phyloP scores from a whole-genome alignment of 2,888 invertebrate species.

The Agrotis puta region DNA sequence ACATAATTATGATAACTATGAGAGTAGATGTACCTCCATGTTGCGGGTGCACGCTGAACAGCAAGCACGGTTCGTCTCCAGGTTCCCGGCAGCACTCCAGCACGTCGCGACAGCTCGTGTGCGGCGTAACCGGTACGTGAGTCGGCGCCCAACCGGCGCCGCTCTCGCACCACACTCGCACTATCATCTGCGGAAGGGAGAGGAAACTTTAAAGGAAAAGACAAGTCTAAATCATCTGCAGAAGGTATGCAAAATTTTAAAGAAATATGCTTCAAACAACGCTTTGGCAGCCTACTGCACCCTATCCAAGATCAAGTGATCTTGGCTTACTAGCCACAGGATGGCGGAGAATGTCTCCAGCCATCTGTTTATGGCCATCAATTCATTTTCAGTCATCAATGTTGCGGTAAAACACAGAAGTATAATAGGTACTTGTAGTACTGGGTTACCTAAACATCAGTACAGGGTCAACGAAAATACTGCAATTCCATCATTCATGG shows the following conservation, averaged over 20 bases:
- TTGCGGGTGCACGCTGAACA: constrained; percentile 91
- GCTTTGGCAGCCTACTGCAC: too few relatives aligned
- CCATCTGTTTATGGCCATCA: too few relatives aligned
- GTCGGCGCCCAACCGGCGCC: constrained; percentile 88
- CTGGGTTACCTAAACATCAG: too few relatives aligned
- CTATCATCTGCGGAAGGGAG: constrained; percentile 91
- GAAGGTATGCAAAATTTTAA: too few relatives aligned
- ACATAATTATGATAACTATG: not conserved
- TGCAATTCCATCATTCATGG: not conserved
- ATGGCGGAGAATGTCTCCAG: too few relatives aligned
- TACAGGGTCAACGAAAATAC: not conserved
- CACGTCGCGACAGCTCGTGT: constrained; percentile 92
- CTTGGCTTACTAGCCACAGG: too few relatives aligned
- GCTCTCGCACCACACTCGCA: constrained; percentile 92
- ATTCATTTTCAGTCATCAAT: too few relatives aligned
- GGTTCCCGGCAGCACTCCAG: constrained; percentile 93
- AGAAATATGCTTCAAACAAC: too few relatives aligned
- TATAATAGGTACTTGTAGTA: too few relatives aligned
- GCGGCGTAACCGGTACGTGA: constrained; percentile 92
- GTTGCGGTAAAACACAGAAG: too few relatives aligned
- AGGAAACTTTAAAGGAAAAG: not conserved
- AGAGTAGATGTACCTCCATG: constrained; percentile 81
- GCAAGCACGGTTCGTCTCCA: constrained; percentile 92
- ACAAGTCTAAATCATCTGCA: too few relatives aligned
- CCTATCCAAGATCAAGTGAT: too few relatives aligned